Evolutionary conservation across 2,113 vertebrate species (phyloP).

Genomic region (Kryptolebias marmoratus): DNA sequence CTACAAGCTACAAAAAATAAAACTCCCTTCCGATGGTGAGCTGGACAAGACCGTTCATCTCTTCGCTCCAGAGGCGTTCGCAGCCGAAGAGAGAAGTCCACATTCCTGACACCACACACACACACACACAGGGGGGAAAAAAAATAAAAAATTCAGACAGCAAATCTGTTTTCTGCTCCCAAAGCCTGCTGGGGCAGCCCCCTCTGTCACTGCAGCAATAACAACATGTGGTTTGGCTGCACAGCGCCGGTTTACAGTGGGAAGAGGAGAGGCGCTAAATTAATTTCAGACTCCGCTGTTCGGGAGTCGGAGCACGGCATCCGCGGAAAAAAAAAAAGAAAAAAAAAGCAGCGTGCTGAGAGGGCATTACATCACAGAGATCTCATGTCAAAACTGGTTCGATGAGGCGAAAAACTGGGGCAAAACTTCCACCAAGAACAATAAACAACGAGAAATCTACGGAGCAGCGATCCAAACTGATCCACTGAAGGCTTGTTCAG

Average conservation of each 20-base stretch:
- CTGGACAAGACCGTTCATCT: no score
- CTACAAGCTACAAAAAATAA: no score
- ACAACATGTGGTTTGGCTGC: slow-evolving; percentile 83
- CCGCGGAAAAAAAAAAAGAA: slow-evolving; percentile 11
- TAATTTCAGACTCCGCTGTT: slow-evolving; percentile 81
- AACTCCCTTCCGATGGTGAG: no score
- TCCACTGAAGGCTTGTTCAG: no score
- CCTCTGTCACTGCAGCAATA: slow-evolving; percentile 78
- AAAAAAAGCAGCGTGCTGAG: slow-evolving; percentile 13
- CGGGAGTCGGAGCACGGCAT: slow-evolving; percentile 70
- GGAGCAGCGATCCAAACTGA: neutral
- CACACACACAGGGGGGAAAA: slow-evolving; percentile 23
- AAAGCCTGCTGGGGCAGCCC: slow-evolving; percentile 75
- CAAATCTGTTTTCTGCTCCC: slow-evolving; percentile 72
- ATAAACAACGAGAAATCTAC: no score
- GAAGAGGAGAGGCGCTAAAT: slow-evolving; percentile 79
- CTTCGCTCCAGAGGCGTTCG: slow-evolving; percentile 23
- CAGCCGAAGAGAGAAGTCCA: slow-evolving; percentile 46
- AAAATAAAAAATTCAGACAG: slow-evolving; percentile 47
- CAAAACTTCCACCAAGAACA: neutral
- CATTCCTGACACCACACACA: slow-evolving; percentile 51
- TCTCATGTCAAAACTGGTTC: neutral
- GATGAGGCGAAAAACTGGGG: no score
- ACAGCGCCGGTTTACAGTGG: slow-evolving; percentile 75
- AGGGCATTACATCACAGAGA: slow-evolving; percentile 26